Conservation (phyloP, 1,140 invertebrate species). For the Formica selysi region DNA sequence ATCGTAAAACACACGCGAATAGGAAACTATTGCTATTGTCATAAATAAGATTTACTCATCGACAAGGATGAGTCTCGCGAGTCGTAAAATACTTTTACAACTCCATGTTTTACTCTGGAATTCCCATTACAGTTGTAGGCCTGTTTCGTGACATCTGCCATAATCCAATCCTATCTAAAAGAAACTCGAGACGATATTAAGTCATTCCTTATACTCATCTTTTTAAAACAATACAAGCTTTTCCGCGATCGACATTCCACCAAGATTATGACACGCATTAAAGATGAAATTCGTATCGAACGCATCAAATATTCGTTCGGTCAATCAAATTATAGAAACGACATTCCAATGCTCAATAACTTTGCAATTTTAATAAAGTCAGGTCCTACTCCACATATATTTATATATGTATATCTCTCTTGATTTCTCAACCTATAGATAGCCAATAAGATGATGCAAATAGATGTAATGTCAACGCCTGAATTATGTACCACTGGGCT, state of each 20-base stretch:
- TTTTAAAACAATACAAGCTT: conserved; percentile 11
- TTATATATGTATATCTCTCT: background rate
- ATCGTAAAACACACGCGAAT: conserved; percentile 12
- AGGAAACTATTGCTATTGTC: background rate
- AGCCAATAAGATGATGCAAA: conserved; percentile 1
- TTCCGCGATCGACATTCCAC: conserved; percentile 32
- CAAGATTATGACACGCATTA: conserved; percentile 32
- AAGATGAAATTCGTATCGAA: conserved; percentile 61
- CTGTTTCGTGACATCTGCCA: background rate
- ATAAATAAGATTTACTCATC: conserved; percentile 30
- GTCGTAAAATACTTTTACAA: conserved; percentile 39
- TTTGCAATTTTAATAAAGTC: conserved; percentile 26
- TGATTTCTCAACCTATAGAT: background rate
- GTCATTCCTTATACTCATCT: background rate
- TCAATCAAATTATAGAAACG: background rate
- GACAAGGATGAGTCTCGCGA: background rate
- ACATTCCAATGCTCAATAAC: conserved; percentile 22
- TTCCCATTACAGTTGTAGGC: background rate
- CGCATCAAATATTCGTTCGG: conserved; percentile 46
- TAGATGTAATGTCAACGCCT: background rate
- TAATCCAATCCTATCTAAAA: conserved; percentile 3
- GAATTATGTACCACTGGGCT: conserved; percentile 2
- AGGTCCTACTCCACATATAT: background rate
- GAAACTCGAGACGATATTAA: conserved; percentile 15
- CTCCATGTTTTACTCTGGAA: conserved; percentile 4